Percentiles rank a stretch among this genome's conserved stretches.
These are phyloP conservation scores for Micoletzkya japonica DNA, from an alignment of 2,888 invertebrate genomes.

Conservation along the genomic window DNA sequence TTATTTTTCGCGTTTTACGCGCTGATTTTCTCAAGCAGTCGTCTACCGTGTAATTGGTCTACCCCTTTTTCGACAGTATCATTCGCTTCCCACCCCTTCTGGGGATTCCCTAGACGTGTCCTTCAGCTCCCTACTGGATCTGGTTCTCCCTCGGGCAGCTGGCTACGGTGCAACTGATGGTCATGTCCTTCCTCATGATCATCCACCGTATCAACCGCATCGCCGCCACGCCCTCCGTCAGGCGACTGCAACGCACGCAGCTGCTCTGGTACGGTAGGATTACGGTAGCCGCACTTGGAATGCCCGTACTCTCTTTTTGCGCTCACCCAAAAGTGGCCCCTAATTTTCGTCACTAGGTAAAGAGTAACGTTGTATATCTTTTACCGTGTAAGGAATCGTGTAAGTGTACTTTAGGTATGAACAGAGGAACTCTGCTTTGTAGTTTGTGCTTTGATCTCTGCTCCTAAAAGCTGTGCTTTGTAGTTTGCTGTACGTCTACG, in stretches of 20 bases:
- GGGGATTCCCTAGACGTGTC: no score
- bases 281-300: no score
- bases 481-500: conserved; percentile 35
- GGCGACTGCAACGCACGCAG: conserved; percentile 36
- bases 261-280: conserved; percentile 32
- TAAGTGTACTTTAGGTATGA: no score
- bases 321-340: not conserved
- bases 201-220: conserved; percentile 41
- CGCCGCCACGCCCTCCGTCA: conserved; percentile 42
- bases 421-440: not conserved
- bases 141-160: conserved; percentile 50
- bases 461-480: conserved; percentile 36
- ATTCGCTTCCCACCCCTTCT: no score
- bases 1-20: no score
- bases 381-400: no score
- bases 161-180: conserved; percentile 47
- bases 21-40: no score
- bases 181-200: conserved; percentile 46
- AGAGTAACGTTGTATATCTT: no score
- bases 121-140: conserved; percentile 50
- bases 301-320: not conserved
- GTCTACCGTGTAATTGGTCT: no score
- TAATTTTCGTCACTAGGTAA: no score
- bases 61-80: no score
- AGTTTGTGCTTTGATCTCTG: not conserved